These are phyloP conservation scores for Girardinichthys multiradiatus DNA, from an alignment of 2,113 vertebrate species.

Conservation along the genomic window DNA sequence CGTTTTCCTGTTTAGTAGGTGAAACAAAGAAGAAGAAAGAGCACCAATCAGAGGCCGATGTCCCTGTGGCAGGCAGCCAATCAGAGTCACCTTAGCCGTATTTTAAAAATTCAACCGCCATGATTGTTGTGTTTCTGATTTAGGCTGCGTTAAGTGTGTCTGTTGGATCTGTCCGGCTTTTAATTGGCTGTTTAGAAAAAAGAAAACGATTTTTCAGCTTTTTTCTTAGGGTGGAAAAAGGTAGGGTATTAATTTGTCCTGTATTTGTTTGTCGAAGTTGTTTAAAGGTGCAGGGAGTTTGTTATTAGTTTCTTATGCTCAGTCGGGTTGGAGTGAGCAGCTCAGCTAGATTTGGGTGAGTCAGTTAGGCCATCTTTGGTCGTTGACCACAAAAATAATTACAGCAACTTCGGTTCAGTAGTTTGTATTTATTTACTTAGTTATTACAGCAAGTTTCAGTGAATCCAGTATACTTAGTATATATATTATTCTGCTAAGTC, in stretches of 20 bases:
- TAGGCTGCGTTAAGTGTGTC: not conserved
- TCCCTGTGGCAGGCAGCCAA: slow-evolving; percentile 37
- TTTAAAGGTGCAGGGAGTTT: not conserved
- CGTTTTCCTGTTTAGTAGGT: too few species aligned
- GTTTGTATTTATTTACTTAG: not conserved
- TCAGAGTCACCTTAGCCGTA: slow-evolving; percentile 19
- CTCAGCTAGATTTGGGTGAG: not conserved
- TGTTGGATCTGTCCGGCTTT: not conserved
- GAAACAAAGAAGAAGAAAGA: too few species aligned
- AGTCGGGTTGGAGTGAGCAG: not conserved
- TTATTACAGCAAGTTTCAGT: too few species aligned
- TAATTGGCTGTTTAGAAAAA: not conserved
- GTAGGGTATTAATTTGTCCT: not conserved
- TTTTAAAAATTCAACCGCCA: slow-evolving; percentile 74
- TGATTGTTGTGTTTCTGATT: slow-evolving; percentile 31
- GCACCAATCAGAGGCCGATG: slow-evolving; percentile 46
- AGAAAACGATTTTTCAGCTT: not conserved
- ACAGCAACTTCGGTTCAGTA: not conserved
- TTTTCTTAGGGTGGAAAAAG: not conserved
- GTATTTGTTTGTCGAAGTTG: not conserved
- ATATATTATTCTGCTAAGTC: too few species aligned
- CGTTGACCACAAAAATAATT: not conserved
- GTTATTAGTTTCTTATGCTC: not conserved
- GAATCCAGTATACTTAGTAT: too few species aligned
- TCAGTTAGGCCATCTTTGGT: not conserved